These are phyloP conservation scores for Neodiprion virginianus DNA, from an alignment of 1,140 invertebrate species.

Conservation along the genomic window DNA sequence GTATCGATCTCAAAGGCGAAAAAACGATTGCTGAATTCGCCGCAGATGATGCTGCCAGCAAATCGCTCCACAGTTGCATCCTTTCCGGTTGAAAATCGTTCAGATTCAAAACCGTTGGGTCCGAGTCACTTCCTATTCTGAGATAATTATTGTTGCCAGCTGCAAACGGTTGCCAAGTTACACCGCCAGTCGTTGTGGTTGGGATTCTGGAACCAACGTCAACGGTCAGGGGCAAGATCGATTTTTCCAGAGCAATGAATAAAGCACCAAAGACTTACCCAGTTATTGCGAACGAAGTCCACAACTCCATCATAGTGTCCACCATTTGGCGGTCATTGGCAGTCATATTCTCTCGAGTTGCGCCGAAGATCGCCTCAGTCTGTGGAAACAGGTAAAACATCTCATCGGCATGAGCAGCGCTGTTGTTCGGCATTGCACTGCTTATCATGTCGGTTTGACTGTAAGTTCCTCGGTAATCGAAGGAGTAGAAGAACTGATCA, in stretches of 20 bases:
- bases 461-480: background rate
- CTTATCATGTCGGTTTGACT: background rate
- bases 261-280: background rate
- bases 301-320: background rate
- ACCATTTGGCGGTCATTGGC: background rate
- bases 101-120: background rate
- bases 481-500: background rate
- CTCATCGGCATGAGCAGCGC: background rate
- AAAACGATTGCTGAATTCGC: background rate
- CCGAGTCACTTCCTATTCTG: background rate
- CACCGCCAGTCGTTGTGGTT: no score
- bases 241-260: background rate
- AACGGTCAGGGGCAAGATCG: no score
- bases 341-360: background rate
- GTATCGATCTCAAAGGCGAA: background rate
- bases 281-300: background rate
- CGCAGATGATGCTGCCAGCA: background rate
- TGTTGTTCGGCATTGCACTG: background rate
- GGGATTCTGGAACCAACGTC: no score
- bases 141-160: background rate
- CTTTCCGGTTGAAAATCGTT: background rate
- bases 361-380: background rate
- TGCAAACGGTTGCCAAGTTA: no score
- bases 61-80: background rate
- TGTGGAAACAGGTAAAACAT: background rate